phyloP scores from a whole-genome alignment of 2,888 invertebrate species.

The Melolontha melolontha region DNA sequence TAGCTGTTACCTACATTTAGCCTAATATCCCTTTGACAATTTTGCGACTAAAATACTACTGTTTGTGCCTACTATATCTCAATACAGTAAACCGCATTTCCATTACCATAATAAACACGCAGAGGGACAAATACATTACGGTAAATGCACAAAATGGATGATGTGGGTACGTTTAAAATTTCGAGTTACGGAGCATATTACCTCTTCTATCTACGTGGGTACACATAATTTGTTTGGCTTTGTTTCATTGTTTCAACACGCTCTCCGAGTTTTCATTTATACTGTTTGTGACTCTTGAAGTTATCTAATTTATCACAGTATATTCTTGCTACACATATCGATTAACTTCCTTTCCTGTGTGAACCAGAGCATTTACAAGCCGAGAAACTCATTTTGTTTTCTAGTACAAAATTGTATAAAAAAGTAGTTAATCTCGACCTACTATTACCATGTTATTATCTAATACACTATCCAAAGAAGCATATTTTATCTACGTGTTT shows the following conservation, averaged over 20 bases:
- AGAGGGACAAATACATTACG: background rate
- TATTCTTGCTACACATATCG: no score
- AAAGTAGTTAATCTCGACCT: no score
- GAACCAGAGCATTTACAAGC: no score
- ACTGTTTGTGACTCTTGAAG: background rate
- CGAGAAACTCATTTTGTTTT: no score
- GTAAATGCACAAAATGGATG: background rate
- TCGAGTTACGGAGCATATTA: background rate
- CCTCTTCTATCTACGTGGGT: background rate
- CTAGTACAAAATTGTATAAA: no score
- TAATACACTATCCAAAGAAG: no score
- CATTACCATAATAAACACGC: conserved; percentile 37
- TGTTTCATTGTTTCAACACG: no score
- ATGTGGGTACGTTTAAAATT: background rate
- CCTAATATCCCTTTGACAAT: background rate
- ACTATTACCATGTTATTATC: no score
- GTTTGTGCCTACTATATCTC: background rate
- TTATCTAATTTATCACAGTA: background rate
- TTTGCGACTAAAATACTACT: background rate
- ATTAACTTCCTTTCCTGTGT: no score
- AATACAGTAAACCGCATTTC: conserved; percentile 22
- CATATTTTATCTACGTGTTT: no score
- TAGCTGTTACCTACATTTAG: background rate
- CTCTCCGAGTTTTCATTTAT: background rate
- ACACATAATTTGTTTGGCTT: background rate